Conservation (phyloP, 92 coral and sea anemone genomes). For the Galaxea fascicularis region DNA sequence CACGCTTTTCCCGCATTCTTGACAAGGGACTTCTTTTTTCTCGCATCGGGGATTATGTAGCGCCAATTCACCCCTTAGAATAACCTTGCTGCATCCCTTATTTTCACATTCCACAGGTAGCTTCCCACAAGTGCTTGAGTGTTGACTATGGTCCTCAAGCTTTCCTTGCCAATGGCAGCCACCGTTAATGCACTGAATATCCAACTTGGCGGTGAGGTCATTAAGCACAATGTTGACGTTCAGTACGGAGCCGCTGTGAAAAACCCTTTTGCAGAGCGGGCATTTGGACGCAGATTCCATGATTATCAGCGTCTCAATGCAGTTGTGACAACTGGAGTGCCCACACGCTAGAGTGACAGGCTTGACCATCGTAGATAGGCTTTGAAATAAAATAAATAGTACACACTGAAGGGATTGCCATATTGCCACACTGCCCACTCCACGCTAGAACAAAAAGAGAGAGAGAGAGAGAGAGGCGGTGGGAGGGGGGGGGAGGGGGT, state of each 20-base stretch:
- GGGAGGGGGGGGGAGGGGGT: no score
- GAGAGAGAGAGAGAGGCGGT: no score
- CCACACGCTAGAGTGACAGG: conserved; percentile 3
- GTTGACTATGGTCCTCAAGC: background rate
- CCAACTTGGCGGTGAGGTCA: background rate
- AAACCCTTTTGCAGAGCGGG: background rate
- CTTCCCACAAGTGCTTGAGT: background rate
- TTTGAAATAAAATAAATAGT: background rate
- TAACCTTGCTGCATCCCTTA: background rate
- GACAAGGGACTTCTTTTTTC: background rate
- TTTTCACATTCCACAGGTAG: background rate
- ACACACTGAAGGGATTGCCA: no score
- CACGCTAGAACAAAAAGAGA: no score
- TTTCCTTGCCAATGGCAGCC: background rate
- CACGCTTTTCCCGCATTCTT: background rate
- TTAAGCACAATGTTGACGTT: background rate
- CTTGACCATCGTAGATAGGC: background rate
- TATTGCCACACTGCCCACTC: no score
- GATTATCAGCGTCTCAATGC: background rate
- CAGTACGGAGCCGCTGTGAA: background rate
- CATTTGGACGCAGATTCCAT: background rate
- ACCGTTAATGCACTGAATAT: background rate
- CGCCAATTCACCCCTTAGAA: background rate
- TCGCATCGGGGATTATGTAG: background rate
- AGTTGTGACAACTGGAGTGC: background rate